Conservation (phyloP, 2,797 vertebrate species). For the Phrynocephalus forsythii region DNA sequence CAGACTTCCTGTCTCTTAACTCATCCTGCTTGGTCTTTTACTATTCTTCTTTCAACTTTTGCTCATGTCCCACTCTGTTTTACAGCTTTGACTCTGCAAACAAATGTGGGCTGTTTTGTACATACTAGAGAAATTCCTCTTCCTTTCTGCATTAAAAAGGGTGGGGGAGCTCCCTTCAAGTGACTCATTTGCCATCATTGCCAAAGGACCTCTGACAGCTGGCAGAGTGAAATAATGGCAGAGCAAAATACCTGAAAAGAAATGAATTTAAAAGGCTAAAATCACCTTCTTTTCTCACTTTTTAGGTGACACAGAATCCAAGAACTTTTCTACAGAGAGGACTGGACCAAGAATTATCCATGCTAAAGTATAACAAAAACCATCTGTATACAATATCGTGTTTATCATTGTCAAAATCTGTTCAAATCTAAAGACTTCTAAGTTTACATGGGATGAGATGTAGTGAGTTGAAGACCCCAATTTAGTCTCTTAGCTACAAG, state of each 20-base stretch:
- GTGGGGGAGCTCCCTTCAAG: constrained; percentile 62
- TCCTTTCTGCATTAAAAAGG: constrained; percentile 58
- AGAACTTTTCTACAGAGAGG: constrained; percentile 7
- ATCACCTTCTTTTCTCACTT: constrained; percentile 16
- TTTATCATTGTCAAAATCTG: neutral
- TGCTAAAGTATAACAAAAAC: neutral
- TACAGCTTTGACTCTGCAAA: constrained; percentile 68
- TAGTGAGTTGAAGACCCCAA: neutral
- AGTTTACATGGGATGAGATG: neutral
- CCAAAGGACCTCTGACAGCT: constrained; percentile 58
- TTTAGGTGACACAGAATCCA: constrained; percentile 48
- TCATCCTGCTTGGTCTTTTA: constrained; percentile 47
- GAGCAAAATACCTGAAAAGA: constrained; percentile 52
- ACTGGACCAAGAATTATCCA: neutral
- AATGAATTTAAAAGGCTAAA: constrained; percentile 61
- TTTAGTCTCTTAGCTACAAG: neutral
- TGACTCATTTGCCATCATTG: constrained; percentile 53
- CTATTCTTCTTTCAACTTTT: constrained; percentile 59
- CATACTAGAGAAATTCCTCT: constrained; percentile 62
- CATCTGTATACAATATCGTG: neutral
- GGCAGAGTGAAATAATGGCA: constrained; percentile 38
- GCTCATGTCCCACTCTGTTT: constrained; percentile 60
- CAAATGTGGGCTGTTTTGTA: constrained; percentile 66
- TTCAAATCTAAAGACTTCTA: neutral
- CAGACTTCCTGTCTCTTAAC: constrained; percentile 21